Evolutionary conservation across 2,888 invertebrate species (phyloP).

Genomic region (Thecophora atra): DNA sequence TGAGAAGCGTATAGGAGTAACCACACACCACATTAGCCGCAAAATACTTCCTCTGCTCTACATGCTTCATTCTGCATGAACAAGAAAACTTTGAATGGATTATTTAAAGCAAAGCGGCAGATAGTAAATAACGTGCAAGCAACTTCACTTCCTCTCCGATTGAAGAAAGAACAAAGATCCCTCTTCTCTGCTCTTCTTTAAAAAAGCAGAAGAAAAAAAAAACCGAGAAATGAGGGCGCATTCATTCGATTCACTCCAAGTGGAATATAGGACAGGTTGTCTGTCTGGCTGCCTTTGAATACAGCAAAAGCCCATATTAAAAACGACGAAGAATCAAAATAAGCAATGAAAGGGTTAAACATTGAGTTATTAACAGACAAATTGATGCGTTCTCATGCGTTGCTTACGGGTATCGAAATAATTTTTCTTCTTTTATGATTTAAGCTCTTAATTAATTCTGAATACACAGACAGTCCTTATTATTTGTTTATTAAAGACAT

Average conservation of each 20-base stretch:
- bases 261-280: constrained; percentile 18
- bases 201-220: background rate
- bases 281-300: background rate
- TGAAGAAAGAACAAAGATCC: background rate
- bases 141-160: constrained; percentile 19
- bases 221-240: constrained; percentile 21
- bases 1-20: background rate
- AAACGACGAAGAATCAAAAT: background rate
- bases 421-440: background rate
- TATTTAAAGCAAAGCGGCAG: background rate
- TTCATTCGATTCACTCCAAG: constrained; percentile 3
- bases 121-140: constrained; percentile 9
- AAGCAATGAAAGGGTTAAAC: constrained; percentile 23
- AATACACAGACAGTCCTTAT: background rate
- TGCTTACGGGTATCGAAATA: constrained; percentile 15
- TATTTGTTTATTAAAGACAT: background rate
- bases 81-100: constrained; percentile 1
- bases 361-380: constrained; percentile 15
- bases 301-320: background rate
- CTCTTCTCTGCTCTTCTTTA: too few relatives aligned
- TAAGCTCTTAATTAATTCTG: too few relatives aligned
- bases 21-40: constrained; percentile 20
- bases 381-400: constrained; percentile 25
- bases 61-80: constrained; percentile 5
- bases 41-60: constrained; percentile 27